phyloP scores from a whole-genome alignment of 1,140 invertebrate species.

The Arctopsyche grandis region DNA sequence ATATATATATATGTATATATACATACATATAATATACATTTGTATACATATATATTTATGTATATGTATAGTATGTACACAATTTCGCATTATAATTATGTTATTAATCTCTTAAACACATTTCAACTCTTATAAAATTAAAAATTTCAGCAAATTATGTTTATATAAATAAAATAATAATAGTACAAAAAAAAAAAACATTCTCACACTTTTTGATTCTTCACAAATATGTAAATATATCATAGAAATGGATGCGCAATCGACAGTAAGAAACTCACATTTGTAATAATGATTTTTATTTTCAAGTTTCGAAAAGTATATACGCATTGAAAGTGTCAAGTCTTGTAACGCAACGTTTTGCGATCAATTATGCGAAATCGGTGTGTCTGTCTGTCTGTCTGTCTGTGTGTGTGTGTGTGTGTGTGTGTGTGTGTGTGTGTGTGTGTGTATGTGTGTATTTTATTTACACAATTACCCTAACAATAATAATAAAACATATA shows the following conservation, averaged over 20 bases:
- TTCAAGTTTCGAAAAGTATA: neutral
- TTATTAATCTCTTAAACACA: conserved; percentile 52
- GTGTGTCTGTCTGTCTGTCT: too few relatives aligned
- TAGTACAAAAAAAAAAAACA: conserved; percentile 11
- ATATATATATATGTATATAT: conserved; percentile 24
- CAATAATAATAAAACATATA: neutral
- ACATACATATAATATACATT: neutral
- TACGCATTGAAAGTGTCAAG: conserved; percentile 16
- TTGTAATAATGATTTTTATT: neutral
- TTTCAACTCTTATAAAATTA: conserved; percentile 53
- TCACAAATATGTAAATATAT: conserved; percentile 25
- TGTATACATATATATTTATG: conserved; percentile 30
- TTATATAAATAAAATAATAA: neutral
- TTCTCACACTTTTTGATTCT: conserved; percentile 29
- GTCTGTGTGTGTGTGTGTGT: too few relatives aligned
- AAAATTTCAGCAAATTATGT: conserved; percentile 42
- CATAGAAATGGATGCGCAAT: conserved; percentile 7
- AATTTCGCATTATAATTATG: conserved; percentile 49
- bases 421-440: too few relatives aligned
- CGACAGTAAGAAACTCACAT: conserved; percentile 11
- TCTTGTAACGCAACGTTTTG: neutral
- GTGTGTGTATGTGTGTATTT: too few relatives aligned
- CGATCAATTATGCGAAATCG: neutral
- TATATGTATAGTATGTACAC: conserved; percentile 37
- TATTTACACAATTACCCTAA: conserved; percentile 1